These are phyloP conservation scores for Calephelis virginiensis DNA, from an alignment of 1,140 invertebrate genomes.

Conservation along the genomic window DNA sequence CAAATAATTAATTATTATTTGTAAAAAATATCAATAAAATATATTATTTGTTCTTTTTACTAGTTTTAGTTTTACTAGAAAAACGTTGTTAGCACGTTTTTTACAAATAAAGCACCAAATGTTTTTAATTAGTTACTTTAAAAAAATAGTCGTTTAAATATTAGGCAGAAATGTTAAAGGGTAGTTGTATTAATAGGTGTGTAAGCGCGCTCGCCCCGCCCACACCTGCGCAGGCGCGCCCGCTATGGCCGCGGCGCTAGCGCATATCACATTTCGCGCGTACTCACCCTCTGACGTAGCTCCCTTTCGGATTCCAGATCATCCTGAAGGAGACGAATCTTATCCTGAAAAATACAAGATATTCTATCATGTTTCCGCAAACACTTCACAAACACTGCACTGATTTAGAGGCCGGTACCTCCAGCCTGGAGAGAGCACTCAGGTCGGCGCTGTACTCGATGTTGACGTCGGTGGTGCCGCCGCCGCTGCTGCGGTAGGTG, in stretches of 20 bases:
- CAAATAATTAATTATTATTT: too few relatives aligned
- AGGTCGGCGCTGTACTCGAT: conserved; percentile 96
- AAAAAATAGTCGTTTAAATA: background rate
- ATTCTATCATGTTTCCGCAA: conserved; percentile 65
- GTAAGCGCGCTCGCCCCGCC: conserved; percentile 52
- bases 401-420: conserved; percentile 84
- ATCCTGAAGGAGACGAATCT: conserved; percentile 97
- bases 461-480: conserved; percentile 91
- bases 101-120: too few relatives aligned
- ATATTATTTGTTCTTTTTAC: too few relatives aligned
- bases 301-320: conserved; percentile 98
- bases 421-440: conserved; percentile 93
- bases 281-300: conserved; percentile 95
- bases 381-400: conserved; percentile 75
- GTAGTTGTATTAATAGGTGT: conserved; percentile 70
- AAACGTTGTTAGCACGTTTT: too few relatives aligned
- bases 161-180: conserved; percentile 27
- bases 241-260: conserved; percentile 56
- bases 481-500: conserved; percentile 90
- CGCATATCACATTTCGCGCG: conserved; percentile 71
- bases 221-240: conserved; percentile 64
- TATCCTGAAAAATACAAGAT: conserved; percentile 89
- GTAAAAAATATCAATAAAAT: too few relatives aligned
- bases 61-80: too few relatives aligned
- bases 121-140: too few relatives aligned